phyloP scores from a whole-genome alignment of 2,888 invertebrate genomes.

The Cheilosia soror region DNA sequence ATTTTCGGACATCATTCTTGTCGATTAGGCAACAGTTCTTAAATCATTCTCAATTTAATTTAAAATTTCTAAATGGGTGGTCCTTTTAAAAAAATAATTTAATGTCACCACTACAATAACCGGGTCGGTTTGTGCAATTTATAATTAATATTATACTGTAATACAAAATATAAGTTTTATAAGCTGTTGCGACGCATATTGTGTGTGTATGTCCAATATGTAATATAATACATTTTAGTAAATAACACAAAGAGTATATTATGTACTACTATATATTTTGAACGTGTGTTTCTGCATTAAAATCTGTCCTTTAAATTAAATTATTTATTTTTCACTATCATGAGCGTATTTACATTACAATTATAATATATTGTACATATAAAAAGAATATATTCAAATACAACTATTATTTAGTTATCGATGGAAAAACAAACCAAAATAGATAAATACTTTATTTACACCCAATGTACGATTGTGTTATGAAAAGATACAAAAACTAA shows the following conservation, averaged over 20 bases:
- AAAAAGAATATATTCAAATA: no score
- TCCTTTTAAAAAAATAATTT: neutral
- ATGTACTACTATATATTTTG: neutral
- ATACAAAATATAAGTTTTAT: no score
- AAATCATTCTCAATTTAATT: no score
- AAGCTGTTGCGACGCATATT: neutral
- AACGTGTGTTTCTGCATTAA: neutral
- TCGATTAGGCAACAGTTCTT: no score
- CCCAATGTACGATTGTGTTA: neutral
- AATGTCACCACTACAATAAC: neutral
- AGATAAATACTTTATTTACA: neutral
- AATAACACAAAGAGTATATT: neutral
- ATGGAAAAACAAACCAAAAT: neutral
- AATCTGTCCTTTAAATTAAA: neutral
- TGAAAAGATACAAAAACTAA: neutral
- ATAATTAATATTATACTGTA: neutral
- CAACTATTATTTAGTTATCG: no score
- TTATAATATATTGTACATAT: no score
- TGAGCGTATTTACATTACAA: no score
- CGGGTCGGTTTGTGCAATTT: constrained; percentile 21
- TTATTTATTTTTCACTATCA: neutral
- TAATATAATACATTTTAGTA: neutral
- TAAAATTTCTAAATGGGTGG: neutral
- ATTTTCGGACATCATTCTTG: no score
- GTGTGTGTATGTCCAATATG: constrained; percentile 3